A percentile compares a stretch with the other conserved stretches of the same genome.
Conservation (phyloP, 2,888 invertebrate genomes). For the Agonopterix subpropinquella region DNA sequence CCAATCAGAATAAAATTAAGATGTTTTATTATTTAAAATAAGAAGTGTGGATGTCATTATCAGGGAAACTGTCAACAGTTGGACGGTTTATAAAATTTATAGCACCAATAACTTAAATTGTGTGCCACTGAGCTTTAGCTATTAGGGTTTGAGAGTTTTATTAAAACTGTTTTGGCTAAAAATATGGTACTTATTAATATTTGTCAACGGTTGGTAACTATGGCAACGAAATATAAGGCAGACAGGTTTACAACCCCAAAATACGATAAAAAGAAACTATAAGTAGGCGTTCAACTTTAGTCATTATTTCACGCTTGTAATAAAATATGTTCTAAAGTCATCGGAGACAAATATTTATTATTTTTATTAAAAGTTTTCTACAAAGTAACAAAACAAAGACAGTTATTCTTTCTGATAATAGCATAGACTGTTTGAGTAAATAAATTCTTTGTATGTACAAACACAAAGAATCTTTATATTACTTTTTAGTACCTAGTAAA, state of each 20-base stretch:
- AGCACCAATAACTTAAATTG: slow-evolving; percentile 16
- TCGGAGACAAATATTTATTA: background rate
- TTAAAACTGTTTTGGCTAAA: background rate
- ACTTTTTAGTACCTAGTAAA: slow-evolving; percentile 42
- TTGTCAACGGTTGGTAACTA: no score
- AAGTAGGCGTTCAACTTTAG: background rate
- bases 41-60: slow-evolving; percentile 22
- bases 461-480: slow-evolving; percentile 21
- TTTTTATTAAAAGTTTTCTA: slow-evolving; percentile 3
- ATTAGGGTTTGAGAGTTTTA: background rate
- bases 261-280: no score
- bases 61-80: slow-evolving; percentile 19
- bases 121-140: slow-evolving; percentile 5
- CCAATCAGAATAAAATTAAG: slow-evolving; percentile 16
- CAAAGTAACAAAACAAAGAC: slow-evolving; percentile 31
- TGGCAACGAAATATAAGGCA: no score
- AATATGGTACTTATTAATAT: no score
- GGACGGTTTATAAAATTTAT: slow-evolving; percentile 26
- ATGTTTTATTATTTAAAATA: slow-evolving; percentile 12
- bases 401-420: slow-evolving; percentile 15
- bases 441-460: slow-evolving; percentile 1
- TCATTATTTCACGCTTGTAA: slow-evolving; percentile 1
- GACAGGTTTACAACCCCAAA: no score
- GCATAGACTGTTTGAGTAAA: slow-evolving; percentile 7
- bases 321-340: background rate